A percentile compares a stretch with the other conserved stretches of the same genome.
Conservation (phyloP, 2,113 vertebrate species). For the Daubentonia madagascariensis region DNA sequence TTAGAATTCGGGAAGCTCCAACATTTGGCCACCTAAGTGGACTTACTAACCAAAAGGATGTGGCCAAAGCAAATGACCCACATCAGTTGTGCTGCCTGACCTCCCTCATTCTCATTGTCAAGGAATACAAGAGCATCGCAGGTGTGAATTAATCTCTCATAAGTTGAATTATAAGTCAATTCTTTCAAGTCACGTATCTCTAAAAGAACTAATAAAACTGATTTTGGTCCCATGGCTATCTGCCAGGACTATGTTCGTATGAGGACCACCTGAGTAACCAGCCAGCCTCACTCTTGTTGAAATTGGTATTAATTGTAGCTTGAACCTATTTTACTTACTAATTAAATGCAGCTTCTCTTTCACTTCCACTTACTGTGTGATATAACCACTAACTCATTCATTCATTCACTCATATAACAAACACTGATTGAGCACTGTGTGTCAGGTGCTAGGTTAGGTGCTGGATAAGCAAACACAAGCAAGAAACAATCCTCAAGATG, state of each 20-base stretch:
- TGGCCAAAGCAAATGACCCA: neutral
- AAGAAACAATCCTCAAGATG: neutral
- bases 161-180: neutral
- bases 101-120: neutral
- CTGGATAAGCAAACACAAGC: neutral
- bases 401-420: neutral
- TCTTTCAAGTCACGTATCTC: neutral
- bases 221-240: neutral
- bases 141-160: neutral
- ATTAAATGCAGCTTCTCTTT: slow-evolving; percentile 4
- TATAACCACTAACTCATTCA: neutral
- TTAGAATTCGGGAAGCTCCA: neutral
- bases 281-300: neutral
- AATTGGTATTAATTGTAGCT: neutral
- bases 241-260: neutral
- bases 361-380: neutral
- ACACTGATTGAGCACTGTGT: neutral
- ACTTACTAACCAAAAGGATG: neutral
- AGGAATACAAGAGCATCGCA: neutral
- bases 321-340: neutral
- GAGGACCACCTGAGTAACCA: neutral
- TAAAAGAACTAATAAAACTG: slow-evolving; percentile 21
- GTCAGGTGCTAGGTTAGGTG: neutral
- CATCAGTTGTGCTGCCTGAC: neutral
- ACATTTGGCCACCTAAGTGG: neutral